These are phyloP conservation scores for Antitype chi DNA, from an alignment of 2,888 invertebrate genomes.

Conservation along the genomic window DNA sequence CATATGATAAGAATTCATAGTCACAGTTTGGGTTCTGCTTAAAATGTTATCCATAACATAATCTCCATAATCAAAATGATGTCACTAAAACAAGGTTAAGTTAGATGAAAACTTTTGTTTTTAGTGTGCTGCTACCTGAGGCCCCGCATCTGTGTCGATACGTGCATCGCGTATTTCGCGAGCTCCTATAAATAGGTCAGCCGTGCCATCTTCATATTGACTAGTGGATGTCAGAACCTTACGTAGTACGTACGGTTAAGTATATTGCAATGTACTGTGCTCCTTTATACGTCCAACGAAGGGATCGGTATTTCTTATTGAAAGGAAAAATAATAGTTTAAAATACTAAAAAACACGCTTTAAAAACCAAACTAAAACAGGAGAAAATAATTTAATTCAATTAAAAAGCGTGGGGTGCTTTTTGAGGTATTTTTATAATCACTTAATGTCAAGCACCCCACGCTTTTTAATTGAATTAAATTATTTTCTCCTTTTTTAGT, in stretches of 20 bases:
- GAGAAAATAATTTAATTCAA: no score
- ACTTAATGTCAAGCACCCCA: no score
- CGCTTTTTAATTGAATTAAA: no score
- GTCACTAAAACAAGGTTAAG: not conserved
- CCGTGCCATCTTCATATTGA: constrained; percentile 67
- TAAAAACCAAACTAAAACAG: no score
- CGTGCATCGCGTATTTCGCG: constrained; percentile 59
- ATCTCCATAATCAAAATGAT: not conserved
- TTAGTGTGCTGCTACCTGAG: constrained; percentile 8
- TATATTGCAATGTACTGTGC: not conserved
- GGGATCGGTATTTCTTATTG: not conserved
- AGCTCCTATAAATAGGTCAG: constrained; percentile 65
- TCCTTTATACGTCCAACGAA: not conserved
- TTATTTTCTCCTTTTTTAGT: no score
- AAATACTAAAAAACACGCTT: no score
- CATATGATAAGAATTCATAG: no score
- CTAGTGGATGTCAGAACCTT: constrained; percentile 49
- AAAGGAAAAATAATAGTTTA: no score
- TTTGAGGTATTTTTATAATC: no score
- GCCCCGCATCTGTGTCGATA: constrained; percentile 47
- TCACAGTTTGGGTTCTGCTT: no score
- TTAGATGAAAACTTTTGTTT: constrained; percentile 13
- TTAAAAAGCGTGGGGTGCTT: no score
- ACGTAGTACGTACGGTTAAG: constrained; percentile 27
- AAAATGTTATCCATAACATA: no score